phyloP scores from a whole-genome alignment of 2,113 vertebrate species.

The Cheirogaleus medius region DNA sequence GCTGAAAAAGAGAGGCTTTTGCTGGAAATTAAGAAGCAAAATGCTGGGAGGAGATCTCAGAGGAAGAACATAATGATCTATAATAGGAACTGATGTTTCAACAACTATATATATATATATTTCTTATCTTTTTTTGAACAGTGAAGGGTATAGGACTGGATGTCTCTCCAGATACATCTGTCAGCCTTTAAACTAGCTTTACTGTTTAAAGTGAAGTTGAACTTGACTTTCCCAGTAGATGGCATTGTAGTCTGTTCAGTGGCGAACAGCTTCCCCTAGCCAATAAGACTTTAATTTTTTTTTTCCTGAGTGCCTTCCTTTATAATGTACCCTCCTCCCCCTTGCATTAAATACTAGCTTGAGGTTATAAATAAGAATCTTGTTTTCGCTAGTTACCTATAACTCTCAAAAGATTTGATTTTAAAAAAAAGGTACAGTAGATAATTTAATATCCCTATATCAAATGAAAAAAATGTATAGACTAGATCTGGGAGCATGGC shows the following conservation, averaged over 20 bases:
- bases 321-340: slow-evolving; percentile 65
- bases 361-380: slow-evolving; percentile 84
- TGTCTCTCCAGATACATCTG: slow-evolving; percentile 48
- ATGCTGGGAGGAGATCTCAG: slow-evolving; percentile 43
- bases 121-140: background rate
- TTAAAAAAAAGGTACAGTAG: slow-evolving; percentile 64
- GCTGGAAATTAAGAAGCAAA: slow-evolving; percentile 63
- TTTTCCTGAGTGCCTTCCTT: slow-evolving; percentile 59
- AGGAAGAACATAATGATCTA: slow-evolving; percentile 28
- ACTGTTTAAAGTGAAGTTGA: background rate
- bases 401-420: slow-evolving; percentile 80
- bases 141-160: background rate
- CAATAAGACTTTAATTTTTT: slow-evolving; percentile 43
- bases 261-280: background rate
- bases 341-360: slow-evolving; percentile 82
- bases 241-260: slow-evolving; percentile 81
- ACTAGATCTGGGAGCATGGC: slow-evolving; percentile 48
- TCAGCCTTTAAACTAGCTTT: slow-evolving; percentile 27
- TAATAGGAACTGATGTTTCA: slow-evolving; percentile 44
- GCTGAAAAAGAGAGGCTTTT: background rate
- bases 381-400: slow-evolving; percentile 77
- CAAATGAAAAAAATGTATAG: slow-evolving; percentile 62
- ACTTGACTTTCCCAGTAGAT: slow-evolving; percentile 80
- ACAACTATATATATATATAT: background rate
- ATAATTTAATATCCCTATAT: slow-evolving; percentile 72